Base-by-base conservation (phyloP, 2,797 vertebrate genomes). In the Cirrhinus molitorella region DNA sequence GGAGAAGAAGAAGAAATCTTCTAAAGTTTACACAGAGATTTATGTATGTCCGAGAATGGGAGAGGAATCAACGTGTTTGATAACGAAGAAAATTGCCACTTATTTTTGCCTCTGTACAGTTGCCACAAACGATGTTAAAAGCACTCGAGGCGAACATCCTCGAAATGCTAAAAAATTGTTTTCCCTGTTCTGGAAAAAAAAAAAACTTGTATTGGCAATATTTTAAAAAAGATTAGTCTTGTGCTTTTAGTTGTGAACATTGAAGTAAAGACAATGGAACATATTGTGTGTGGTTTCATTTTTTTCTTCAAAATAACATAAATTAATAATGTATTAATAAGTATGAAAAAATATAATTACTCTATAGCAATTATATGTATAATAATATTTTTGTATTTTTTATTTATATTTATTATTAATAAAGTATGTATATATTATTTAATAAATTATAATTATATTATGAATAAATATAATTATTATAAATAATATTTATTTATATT, bases 21-120 rank as follows among this genome's bases (percentile, higher is more conserved):
- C 14, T 76, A 55, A 86, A 59, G 86, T 88, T 89, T 89, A 89
- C 89, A 88, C 67, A 66, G 84, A 71, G 83, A 77, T 85, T 65
- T 80, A 53, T 78, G 72, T 49, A 67, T 45, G 61, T 71, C 8
- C 14, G 43, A 74, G 49, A 19, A 83, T 43, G 40, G 51, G 40
- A 66, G 68, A 67, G 51, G 55, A 51, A 14, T 53, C 49, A 3
- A 23, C 67, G 47, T 68, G 31, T 73, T 72, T 68, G 55, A 59
- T 71, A 57, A 45, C 59, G 40, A 47, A 45, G 59, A 86, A 13
- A 53, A 80, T 67, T 78, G 57, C 68, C 63, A 37, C 57, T 67
- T 45, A 67, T 65, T 28, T 65, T 61, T 19, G 13, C 43, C 49
- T 40, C 55, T 65, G 73, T 75, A 65, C 59, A 16, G 66, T 80